Conservation (phyloP, 1,140 invertebrate species). For the Procambarus clarkii region DNA sequence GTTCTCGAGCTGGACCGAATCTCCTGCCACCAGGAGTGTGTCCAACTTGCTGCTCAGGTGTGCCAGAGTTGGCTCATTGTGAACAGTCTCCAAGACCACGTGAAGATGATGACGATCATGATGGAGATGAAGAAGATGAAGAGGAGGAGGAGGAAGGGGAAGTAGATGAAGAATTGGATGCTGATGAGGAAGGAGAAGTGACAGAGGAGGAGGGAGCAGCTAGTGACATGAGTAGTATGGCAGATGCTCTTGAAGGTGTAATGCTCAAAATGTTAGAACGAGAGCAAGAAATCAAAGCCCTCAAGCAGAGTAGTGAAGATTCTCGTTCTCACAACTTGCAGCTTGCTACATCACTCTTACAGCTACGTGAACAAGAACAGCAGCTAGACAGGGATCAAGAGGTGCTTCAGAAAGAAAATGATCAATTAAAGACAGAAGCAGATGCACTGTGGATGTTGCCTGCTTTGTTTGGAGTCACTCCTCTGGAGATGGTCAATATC, state of each 20-base stretch:
- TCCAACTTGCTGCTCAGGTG: background rate
- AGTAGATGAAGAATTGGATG: background rate
- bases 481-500: too few relatives aligned
- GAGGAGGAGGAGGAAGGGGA: background rate
- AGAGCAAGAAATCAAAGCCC: too few relatives aligned
- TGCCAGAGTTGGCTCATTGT: background rate
- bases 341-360: too few relatives aligned
- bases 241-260: background rate
- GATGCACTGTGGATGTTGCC: too few relatives aligned
- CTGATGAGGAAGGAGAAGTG: background rate
- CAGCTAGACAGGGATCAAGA: too few relatives aligned
- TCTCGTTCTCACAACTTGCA: too few relatives aligned
- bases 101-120: background rate
- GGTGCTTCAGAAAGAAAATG: too few relatives aligned
- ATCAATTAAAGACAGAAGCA: too few relatives aligned
- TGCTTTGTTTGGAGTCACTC: too few relatives aligned
- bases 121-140: background rate
- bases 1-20: constrained; percentile 31
- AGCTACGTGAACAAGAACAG: too few relatives aligned
- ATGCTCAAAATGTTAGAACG: background rate
- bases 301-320: too few relatives aligned
- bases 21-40: background rate
- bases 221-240: background rate
- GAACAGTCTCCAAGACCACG: background rate
- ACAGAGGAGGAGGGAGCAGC: background rate